A percentile compares a stretch with the other conserved stretches of the same genome.
Conservation (phyloP, 2,113 vertebrate genomes). For the Ageneiosus marmoratus region DNA sequence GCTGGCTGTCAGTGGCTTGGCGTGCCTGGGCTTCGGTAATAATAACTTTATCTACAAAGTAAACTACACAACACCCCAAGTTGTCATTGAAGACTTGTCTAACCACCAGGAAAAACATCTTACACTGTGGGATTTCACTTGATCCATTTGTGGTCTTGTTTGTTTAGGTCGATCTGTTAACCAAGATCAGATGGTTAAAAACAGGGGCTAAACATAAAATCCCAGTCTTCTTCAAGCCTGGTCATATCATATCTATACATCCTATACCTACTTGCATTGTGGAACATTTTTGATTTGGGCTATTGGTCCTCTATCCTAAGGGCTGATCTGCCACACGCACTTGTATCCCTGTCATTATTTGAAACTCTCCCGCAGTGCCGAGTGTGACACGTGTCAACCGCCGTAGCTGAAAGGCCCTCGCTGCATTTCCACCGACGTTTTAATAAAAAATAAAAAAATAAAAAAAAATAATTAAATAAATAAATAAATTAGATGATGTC, state of each 20-base stretch:
- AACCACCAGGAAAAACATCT: conserved; percentile 26
- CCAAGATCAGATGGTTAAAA: conserved; percentile 25
- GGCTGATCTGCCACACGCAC: conserved; percentile 35
- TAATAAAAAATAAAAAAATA: too few relatives aligned
- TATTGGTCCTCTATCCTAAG: background rate
- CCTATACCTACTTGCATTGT: background rate
- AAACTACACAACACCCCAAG: conserved; percentile 20
- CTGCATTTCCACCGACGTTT: conserved; percentile 33
- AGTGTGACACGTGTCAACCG: conserved; percentile 17
- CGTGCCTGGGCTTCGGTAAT: conserved; percentile 24
- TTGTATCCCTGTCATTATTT: conserved; percentile 33
- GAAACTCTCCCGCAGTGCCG: conserved; percentile 1
- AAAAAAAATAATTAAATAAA: too few relatives aligned
- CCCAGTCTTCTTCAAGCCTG: background rate
- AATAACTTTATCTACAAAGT: conserved; percentile 35
- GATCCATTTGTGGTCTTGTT: conserved; percentile 27
- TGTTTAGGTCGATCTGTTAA: conserved; percentile 30
- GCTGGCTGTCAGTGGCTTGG: conserved; percentile 36
- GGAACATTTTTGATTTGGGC: background rate
- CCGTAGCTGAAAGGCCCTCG: conserved; percentile 26
- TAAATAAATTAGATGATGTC: background rate
- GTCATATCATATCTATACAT: background rate
- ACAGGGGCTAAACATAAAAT: background rate
- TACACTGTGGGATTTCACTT: conserved; percentile 5
- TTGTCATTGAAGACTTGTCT: conserved; percentile 8